phyloP scores from a whole-genome alignment of 2,113 vertebrate genomes.

The Thymallus thymallus region DNA sequence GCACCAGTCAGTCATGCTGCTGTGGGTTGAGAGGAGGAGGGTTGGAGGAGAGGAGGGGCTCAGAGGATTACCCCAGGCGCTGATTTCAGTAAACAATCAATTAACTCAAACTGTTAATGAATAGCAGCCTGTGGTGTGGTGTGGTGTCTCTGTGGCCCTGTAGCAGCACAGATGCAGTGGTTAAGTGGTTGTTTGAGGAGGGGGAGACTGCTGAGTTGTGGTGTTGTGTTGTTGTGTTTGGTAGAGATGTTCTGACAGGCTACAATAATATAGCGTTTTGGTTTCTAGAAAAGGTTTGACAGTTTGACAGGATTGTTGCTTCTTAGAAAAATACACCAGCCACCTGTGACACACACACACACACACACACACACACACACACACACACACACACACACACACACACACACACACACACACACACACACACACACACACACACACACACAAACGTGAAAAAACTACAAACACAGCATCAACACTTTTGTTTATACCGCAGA shows the following conservation, averaged over 20 bases:
- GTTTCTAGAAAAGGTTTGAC: too few relatives aligned
- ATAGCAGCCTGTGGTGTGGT: slow-evolving; percentile 41
- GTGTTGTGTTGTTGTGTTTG: not conserved
- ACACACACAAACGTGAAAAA: not conserved
- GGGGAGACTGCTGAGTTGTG: not conserved
- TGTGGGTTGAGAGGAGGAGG: not conserved
- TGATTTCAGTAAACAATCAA: slow-evolving; percentile 65
- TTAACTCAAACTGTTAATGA: slow-evolving; percentile 62
- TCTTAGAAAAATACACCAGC: too few relatives aligned
- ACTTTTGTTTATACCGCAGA: slow-evolving; percentile 62
- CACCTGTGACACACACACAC: not conserved
- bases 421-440: not conserved
- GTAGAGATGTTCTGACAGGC: too few relatives aligned
- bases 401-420: not conserved
- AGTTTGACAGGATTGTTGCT: too few relatives aligned
- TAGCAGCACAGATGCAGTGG: not conserved
- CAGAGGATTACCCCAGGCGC: slow-evolving; percentile 42
- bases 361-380: not conserved
- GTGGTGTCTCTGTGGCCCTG: slow-evolving; percentile 11
- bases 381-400: not conserved
- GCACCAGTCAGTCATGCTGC: not conserved
- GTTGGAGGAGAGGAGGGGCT: slow-evolving; percentile 2
- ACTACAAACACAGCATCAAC: slow-evolving; percentile 43
- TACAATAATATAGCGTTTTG: too few relatives aligned
- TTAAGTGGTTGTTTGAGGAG: not conserved